phyloP scores from a whole-genome alignment of 2,113 vertebrate species.

The Recurvirostra avosetta region DNA sequence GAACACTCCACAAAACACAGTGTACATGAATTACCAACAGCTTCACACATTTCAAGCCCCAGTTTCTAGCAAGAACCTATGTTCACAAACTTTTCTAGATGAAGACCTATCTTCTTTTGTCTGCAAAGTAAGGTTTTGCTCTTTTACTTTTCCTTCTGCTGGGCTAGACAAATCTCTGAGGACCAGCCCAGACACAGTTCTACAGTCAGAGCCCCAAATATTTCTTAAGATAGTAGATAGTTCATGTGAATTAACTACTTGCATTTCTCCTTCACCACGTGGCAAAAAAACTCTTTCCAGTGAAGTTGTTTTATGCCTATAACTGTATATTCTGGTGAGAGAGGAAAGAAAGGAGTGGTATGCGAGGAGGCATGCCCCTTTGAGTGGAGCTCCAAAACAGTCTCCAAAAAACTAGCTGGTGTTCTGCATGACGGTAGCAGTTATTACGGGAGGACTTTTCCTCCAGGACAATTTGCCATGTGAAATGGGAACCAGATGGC shows the following conservation, averaged over 20 bases:
- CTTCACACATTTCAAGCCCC: neutral
- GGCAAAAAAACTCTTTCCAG: neutral
- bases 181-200: neutral
- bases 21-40: neutral
- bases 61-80: neutral
- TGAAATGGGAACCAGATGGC: neutral
- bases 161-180: neutral
- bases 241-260: neutral
- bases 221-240: neutral
- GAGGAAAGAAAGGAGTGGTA: neutral
- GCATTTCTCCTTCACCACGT: neutral
- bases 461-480: neutral
- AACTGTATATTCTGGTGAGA: neutral
- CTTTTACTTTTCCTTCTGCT: neutral
- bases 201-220: neutral
- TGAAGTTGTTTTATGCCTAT: neutral
- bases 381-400: neutral
- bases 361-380: accelerated
- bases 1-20: neutral
- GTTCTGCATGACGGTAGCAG: accelerated
- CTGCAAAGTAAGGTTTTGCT: neutral
- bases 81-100: neutral
- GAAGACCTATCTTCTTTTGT: neutral
- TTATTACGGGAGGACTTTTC: neutral
- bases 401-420: neutral